Evolutionary conservation across 1,140 invertebrate species (phyloP).

Genomic region (Drosophila aff.): DNA sequence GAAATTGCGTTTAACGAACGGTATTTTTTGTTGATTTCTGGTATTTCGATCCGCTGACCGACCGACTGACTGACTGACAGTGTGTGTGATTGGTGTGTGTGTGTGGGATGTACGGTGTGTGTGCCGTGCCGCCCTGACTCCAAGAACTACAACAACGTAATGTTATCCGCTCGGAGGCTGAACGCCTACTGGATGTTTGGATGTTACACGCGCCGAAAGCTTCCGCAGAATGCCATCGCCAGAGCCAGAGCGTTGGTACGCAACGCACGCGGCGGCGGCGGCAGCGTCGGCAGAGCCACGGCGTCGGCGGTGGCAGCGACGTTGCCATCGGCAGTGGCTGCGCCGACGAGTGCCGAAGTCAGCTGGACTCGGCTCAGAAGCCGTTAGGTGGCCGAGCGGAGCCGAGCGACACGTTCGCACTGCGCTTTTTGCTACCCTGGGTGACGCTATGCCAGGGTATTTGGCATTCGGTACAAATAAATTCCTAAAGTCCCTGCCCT

Average conservation of each 20-base stretch:
- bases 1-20: conserved; percentile 24
- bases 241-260: conserved; percentile 44
- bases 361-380: conserved; percentile 17
- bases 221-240: conserved; percentile 66
- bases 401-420: neutral
- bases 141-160: conserved; percentile 82
- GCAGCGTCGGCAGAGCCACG: conserved; percentile 13
- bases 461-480: neutral
- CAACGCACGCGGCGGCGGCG: conserved; percentile 61
- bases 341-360: conserved; percentile 15
- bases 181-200: conserved; percentile 84
- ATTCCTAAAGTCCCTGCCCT: neutral
- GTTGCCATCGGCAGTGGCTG: neutral
- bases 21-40: conserved; percentile 21
- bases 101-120: conserved; percentile 21
- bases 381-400: neutral
- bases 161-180: conserved; percentile 85
- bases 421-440: conserved; percentile 13
- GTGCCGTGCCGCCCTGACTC: conserved; percentile 46
- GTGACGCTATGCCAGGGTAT: neutral
- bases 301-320: conserved; percentile 29
- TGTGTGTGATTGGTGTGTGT: neutral
- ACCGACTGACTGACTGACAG: conserved; percentile 1
- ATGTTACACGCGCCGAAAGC: conserved; percentile 74
- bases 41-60: conserved; percentile 20